Evolutionary conservation across 1,140 invertebrate species (phyloP), one percentile per base, ranked within the genome.

Genomic region (Hyposmocoma kahamanoa): DNA sequence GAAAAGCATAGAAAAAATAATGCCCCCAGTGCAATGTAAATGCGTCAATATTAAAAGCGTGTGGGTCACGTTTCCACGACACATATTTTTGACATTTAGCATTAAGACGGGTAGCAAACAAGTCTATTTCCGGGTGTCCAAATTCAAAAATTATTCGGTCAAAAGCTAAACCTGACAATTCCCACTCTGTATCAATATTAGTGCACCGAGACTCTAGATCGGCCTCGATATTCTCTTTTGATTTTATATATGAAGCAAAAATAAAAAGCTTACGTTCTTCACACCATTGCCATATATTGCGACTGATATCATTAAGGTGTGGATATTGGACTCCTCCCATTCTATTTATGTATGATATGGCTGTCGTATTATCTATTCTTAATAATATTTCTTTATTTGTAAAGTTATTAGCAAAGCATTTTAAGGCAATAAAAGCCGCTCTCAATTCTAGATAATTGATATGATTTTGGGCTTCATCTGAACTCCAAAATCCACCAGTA

Each of bases 261-360:
- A 74, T 48, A 36, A 30, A 57, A 20, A 68, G 21, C 15, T 62
- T 47, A 34, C 49, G 24, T 22, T 28, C 22, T 53, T 72, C 66
- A 47, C 71, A 72, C 63, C 68, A 72, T 10, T 58, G 32, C 63
- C 63, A 67, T 20, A 77, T 60, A 28, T 57, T 8, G 18, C 47
- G 47, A 10, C 59, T 6, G 10, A 72, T 9, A n/a, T 56, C 20
- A 44, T 56, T 59, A 30, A 67, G 49, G 15, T 59, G 36, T 26
- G 19, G 11, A 45, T 42, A 62, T 44, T 59, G 21, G 15, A 57
- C 48, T 9, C 69, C 56, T 0, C 62, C 64, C 55, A 64, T 56
- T 48, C 52, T 45, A 41, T 70, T 62, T n/a, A 65, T 51, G 50
- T 62, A 67, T 2, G 62, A 52, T 11, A 66, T 44, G 6, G 65